A percentile compares a stretch with the other conserved stretches of the same genome.
Conservation (phyloP, 2,888 invertebrate species). For the Synanthedon myopaeformis region DNA sequence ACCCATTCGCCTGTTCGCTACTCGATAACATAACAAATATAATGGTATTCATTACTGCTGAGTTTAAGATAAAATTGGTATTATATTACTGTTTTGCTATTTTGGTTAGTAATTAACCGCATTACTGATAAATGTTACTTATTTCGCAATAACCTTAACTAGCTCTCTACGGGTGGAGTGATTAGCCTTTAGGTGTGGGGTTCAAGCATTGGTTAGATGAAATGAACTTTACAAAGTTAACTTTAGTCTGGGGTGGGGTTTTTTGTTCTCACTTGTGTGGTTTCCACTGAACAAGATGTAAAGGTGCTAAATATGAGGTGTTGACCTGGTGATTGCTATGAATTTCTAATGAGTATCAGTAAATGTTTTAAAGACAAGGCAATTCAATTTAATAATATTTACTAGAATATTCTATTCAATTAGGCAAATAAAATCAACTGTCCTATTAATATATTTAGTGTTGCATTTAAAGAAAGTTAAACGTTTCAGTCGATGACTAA, state of each 20-base stretch:
- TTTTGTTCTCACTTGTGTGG: too few species aligned
- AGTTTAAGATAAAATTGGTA: conserved; percentile 24
- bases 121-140: too few species aligned
- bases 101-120: not conserved
- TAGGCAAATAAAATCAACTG: not conserved
- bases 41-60: conserved; percentile 4
- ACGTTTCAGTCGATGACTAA: conserved; percentile 34
- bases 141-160: too few species aligned
- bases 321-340: too few species aligned
- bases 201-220: too few species aligned
- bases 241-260: too few species aligned
- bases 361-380: conserved; percentile 11
- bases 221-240: too few species aligned
- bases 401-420: conserved; percentile 17
- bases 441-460: not conserved
- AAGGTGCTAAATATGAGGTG: too few species aligned
- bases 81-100: conserved; percentile 16
- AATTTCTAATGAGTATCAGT: too few species aligned
- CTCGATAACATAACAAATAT: conserved; percentile 32
- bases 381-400: conserved; percentile 3
- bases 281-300: too few species aligned
- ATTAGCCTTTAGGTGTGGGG: too few species aligned
- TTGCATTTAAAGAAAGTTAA: conserved; percentile 16
- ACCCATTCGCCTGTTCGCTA: conserved; percentile 27
- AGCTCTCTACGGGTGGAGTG: too few species aligned